These are phyloP conservation scores for Sceloporus tristichus DNA, from an alignment of 2,113 vertebrate species.

Conservation along the genomic window DNA sequence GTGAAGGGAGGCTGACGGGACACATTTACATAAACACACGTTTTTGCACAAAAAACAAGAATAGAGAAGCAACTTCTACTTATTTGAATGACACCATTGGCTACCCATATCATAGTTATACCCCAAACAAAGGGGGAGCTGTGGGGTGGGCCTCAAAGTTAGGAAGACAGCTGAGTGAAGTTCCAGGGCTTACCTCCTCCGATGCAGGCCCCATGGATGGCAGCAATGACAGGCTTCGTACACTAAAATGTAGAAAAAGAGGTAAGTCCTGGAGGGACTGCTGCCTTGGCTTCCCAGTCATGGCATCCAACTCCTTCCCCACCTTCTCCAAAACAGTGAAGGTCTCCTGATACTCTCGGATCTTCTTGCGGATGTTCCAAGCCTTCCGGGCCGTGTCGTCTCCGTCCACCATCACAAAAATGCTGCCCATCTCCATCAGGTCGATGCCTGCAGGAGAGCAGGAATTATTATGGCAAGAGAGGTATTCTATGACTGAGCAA, in stretches of 20 bases:
- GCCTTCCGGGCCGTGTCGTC: conserved; percentile 82
- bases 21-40: too few relatives aligned
- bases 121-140: too few relatives aligned
- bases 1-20: too few relatives aligned
- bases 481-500: too few relatives aligned
- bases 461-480: background rate
- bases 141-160: too few relatives aligned
- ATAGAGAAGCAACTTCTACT: too few relatives aligned
- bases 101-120: too few relatives aligned
- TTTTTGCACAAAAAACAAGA: too few relatives aligned
- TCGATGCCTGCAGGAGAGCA: conserved; percentile 81
- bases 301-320: background rate
- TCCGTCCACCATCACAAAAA: conserved; percentile 74
- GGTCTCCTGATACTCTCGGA: conserved; percentile 83
- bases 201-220: conserved; percentile 86
- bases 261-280: background rate
- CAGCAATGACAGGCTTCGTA: conserved; percentile 88
- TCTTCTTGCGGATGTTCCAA: conserved; percentile 78
- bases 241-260: conserved; percentile 76
- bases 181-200: conserved; percentile 82
- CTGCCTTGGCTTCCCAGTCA: background rate
- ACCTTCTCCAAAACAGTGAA: conserved; percentile 91
- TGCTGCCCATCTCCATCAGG: conserved; percentile 80
- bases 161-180: background rate
- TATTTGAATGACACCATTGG: too few relatives aligned